Conservation (phyloP, 1,140 invertebrate species). For the Dryas iulia region DNA sequence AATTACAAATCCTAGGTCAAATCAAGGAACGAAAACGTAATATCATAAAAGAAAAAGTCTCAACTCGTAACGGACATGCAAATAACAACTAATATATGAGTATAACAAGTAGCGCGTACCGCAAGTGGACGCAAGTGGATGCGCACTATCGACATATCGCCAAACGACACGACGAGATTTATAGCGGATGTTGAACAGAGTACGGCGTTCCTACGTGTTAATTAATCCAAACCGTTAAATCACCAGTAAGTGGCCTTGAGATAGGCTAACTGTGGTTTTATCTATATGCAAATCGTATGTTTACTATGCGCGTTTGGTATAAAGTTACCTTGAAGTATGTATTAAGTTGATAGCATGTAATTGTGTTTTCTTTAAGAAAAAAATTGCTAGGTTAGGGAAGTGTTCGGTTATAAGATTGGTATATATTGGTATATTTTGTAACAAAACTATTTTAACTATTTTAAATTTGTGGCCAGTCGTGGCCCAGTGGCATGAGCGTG, state of each 20-base stretch:
- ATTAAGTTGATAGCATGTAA: neutral
- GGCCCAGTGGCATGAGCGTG: no score
- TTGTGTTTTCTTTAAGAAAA: neutral
- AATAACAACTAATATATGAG: no score
- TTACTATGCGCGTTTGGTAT: slow-evolving; percentile 33
- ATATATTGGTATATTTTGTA: no score
- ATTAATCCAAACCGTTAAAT: slow-evolving; percentile 52
- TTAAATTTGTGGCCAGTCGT: no score
- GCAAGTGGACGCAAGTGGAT: slow-evolving; percentile 20
- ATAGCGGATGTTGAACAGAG: slow-evolving; percentile 37
- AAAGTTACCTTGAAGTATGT: neutral
- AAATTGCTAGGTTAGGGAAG: no score
- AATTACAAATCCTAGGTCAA: no score
- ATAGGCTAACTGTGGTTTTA: slow-evolving; percentile 42
- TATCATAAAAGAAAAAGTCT: no score
- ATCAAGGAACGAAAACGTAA: slow-evolving; percentile 10
- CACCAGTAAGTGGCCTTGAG: slow-evolving; percentile 40
- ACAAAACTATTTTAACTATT: no score
- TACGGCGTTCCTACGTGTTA: slow-evolving; percentile 47
- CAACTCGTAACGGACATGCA: no score
- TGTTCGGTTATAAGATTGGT: no score
- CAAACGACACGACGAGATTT: slow-evolving; percentile 44
- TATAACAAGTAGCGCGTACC: neutral
- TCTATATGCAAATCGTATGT: slow-evolving; percentile 38
- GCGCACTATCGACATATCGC: slow-evolving; percentile 45